A percentile compares a stretch with the other conserved stretches of the same genome.
These are phyloP conservation scores for Rhynchopsitta pachyrhyncha DNA, from an alignment of 2,113 vertebrate species.

Conservation along the genomic window DNA sequence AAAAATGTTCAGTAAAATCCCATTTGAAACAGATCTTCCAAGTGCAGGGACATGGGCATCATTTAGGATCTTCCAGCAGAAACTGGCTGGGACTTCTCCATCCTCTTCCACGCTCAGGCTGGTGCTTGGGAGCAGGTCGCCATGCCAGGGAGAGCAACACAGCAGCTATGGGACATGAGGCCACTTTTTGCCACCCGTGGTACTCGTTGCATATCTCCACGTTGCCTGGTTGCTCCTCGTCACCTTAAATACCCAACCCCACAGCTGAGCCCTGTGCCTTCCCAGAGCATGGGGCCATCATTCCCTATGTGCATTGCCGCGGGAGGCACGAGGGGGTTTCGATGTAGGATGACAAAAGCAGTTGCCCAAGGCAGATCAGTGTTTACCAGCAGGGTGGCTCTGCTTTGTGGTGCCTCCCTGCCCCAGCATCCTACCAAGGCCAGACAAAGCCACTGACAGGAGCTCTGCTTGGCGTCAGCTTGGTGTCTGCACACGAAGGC, in stretches of 20 bases:
- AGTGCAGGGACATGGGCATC: not conserved
- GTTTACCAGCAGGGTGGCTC: not conserved
- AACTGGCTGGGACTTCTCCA: not conserved
- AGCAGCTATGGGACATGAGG: not conserved
- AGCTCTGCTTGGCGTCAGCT: not conserved
- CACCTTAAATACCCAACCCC: not conserved
- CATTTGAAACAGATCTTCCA: not conserved
- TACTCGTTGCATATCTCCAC: not conserved
- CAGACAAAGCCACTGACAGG: not conserved
- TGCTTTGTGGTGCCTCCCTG: not conserved
- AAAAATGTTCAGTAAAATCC: not conserved
- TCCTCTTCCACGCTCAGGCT: not conserved
- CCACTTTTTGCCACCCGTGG: fast-evolving
- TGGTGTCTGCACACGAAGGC: not conserved
- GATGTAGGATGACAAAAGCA: not conserved
- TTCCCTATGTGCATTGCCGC: not conserved
- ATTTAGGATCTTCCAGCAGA: not conserved
- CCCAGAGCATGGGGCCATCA: fast-evolving
- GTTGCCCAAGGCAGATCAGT: not conserved
- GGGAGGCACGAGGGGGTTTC: not conserved
- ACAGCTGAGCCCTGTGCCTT: not conserved
- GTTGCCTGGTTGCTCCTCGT: not conserved
- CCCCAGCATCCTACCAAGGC: not conserved
- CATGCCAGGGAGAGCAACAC: not conserved
- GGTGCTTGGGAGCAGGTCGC: not conserved